Evolutionary conservation across 1,140 invertebrate genomes (phyloP), one percentile per base, ranked within the genome.

Genomic region (Arion vulgaris): DNA sequence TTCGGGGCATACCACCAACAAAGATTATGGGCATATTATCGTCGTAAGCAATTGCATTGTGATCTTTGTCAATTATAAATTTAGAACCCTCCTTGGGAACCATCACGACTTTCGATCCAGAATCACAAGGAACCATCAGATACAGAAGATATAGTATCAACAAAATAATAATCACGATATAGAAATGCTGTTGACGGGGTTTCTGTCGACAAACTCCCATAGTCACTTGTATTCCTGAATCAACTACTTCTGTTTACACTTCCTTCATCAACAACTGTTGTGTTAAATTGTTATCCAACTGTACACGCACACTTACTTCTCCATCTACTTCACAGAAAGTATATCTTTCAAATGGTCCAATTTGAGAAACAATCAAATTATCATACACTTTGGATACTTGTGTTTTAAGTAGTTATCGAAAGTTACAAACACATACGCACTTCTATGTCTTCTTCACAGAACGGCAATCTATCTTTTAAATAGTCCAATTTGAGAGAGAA

Each of bases 1-100:
- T 98, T 85, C 98, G 94, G 39, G 98, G 98, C 89, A 99, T 97
- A 74, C 98, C 98, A 38, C 98, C 98, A 91, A 99, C 98, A 93
- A 99, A 99, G 89, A 99, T 98, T 80, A 99, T 93, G 84, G 97
- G 97, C 95, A 97, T 97, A 84, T 96, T 94, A 87, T 96, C 94
- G 89, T 96, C 95, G 81, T 91, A 91, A 5, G 89, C 87, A 36
- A 91, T 89, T 0, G 87, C 85, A 15, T 83, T 86, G 28, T 89
- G 83, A 23, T 89, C 81, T 38, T 80, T 78, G 62, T 87, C 89
- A 75, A 89, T 89, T 0, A 91, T 86, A 79, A 82, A 86, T 32
- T 88, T 87, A 0, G 84, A 79, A 7, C 75, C 69, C 17, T 90
- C 87, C 39, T 83, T 85, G 1, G 89, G 89, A 7, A 91, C 87